These are phyloP conservation scores for Amiota communis DNA, from an alignment of 2,888 invertebrate species.

Conservation along the genomic window DNA sequence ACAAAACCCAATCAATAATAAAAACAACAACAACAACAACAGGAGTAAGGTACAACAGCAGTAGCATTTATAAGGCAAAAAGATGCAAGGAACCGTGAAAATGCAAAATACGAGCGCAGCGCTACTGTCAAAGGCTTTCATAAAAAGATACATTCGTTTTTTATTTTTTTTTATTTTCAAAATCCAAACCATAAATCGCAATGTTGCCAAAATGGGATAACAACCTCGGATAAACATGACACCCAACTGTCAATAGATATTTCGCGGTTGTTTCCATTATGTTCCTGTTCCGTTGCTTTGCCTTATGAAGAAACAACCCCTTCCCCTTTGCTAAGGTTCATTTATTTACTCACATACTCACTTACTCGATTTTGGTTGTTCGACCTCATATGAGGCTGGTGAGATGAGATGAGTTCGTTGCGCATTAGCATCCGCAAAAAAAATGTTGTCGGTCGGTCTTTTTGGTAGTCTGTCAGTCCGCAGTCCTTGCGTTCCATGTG, in stretches of 20 bases:
- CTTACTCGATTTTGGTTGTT: neutral
- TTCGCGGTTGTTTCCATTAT: constrained; percentile 72
- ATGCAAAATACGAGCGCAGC: constrained; percentile 27
- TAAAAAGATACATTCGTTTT: too few relatives aligned
- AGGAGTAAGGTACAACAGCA: neutral
- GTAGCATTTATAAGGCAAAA: neutral
- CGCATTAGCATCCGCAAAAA: constrained; percentile 35
- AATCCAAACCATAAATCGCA: constrained; percentile 66
- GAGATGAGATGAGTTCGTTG: constrained; percentile 27
- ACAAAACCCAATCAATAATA: constrained; percentile 51
- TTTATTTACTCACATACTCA: constrained; percentile 9
- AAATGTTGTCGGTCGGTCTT: too few relatives aligned
- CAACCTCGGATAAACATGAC: constrained; percentile 74
- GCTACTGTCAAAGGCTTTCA: constrained; percentile 6
- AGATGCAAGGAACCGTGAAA: too few relatives aligned
- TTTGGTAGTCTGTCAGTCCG: too few relatives aligned
- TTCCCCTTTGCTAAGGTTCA: constrained; percentile 13
- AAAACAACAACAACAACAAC: constrained; percentile 35
- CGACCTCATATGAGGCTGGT: neutral
- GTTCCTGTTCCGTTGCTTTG: constrained; percentile 39
- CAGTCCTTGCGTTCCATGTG: neutral
- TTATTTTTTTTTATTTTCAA: too few relatives aligned
- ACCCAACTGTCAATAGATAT: constrained; percentile 74
- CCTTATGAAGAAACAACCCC: neutral
- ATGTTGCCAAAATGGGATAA: constrained; percentile 70